Percentiles rank a stretch among this genome's conserved stretches.
Conservation (phyloP, 2,888 invertebrate genomes). For the Hanleya hanleyi region DNA sequence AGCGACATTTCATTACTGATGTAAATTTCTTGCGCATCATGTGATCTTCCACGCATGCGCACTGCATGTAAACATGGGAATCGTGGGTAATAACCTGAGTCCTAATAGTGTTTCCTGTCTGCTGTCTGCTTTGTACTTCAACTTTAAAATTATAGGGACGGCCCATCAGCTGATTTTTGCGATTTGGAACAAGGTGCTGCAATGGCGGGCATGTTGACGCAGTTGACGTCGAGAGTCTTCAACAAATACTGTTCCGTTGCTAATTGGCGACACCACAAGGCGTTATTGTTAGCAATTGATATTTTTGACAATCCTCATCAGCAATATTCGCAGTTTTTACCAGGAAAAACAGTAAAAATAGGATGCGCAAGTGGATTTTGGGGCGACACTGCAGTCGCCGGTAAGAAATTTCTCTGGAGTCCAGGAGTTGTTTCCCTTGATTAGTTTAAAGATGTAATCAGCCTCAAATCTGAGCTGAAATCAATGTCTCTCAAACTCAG, state of each 20-base stretch:
- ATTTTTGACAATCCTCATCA: not conserved
- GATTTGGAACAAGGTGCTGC: not conserved
- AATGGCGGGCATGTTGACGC: conserved; percentile 5
- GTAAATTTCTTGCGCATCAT: conserved; percentile 34
- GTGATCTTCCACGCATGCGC: conserved; percentile 54
- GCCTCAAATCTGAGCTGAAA: too few species aligned
- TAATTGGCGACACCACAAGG: not conserved
- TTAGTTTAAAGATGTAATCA: too few species aligned
- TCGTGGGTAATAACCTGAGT: not conserved
- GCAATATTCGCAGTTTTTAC: conserved; percentile 12
- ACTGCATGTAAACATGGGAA: conserved; percentile 4
- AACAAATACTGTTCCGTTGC: not conserved
- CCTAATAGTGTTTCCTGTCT: not conserved
- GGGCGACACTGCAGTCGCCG: conserved; percentile 76
- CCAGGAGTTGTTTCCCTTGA: too few species aligned
- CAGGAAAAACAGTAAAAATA: conserved; percentile 63
- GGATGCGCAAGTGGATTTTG: conserved; percentile 77
- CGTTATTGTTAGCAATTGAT: not conserved
- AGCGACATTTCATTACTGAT: conserved; percentile 9
- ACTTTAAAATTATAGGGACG: too few species aligned
- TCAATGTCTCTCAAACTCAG: too few species aligned
- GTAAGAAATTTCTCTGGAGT: too few species aligned
- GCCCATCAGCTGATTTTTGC: too few species aligned
- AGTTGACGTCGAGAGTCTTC: not conserved
- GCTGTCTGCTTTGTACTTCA: too few species aligned